Evolutionary conservation across 2,888 invertebrate genomes (phyloP).

Genomic region (Acanthopleura granulata): DNA sequence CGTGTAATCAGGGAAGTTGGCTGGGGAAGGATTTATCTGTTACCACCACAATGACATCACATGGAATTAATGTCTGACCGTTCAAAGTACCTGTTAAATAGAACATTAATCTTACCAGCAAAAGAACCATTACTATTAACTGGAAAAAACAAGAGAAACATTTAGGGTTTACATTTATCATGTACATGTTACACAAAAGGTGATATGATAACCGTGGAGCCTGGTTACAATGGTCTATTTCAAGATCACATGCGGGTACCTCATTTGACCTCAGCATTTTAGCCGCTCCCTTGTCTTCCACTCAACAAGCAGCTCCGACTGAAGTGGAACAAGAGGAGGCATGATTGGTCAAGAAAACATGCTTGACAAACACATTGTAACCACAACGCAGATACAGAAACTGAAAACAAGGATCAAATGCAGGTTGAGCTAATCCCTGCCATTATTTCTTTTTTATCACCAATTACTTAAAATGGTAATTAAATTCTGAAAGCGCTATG

Average conservation of each 20-base stretch:
- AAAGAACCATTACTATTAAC: conserved; percentile 12
- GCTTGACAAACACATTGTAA: conserved; percentile 6
- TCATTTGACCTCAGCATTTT: conserved; percentile 18
- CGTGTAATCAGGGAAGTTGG: neutral
- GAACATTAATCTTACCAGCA: conserved; percentile 12
- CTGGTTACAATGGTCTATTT: conserved; percentile 13
- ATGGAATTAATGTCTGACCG: conserved; percentile 9
- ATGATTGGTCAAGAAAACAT: conserved; percentile 17
- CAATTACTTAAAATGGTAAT: no score
- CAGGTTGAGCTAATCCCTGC: neutral
- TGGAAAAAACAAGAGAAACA: conserved; percentile 7
- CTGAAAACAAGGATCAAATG: neutral
- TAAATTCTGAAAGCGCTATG: no score
- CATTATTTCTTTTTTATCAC: no score
- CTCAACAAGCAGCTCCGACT: conserved; percentile 18
- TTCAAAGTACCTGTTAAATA: conserved; percentile 18
- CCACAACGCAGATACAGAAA: conserved; percentile 1
- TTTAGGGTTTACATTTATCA: conserved; percentile 13
- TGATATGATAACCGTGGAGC: conserved; percentile 14
- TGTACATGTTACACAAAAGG: neutral
- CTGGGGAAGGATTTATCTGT: conserved; percentile 10
- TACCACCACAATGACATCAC: conserved; percentile 15
- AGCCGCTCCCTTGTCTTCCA: conserved; percentile 15
- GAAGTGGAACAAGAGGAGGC: conserved; percentile 18
- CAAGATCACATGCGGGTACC: conserved; percentile 20